Conservation (phyloP, 2,797 vertebrate genomes). For the Lepilemur ruficaudatus region DNA sequence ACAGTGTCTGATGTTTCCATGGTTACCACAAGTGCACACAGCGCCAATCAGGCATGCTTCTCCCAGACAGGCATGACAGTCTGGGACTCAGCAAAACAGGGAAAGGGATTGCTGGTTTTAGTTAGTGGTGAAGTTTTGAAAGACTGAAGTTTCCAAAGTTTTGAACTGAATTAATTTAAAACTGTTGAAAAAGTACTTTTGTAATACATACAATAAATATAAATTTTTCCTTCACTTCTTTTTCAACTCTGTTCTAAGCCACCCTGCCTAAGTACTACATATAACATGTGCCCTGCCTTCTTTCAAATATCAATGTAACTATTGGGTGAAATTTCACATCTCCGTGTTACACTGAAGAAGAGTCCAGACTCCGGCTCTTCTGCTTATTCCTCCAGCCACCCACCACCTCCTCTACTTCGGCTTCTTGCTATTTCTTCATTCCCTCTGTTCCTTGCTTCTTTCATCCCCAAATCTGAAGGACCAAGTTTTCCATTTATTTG, state of each 20-base stretch:
- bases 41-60: background rate
- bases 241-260: background rate
- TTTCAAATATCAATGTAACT: background rate
- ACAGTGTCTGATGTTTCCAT: conserved; percentile 15
- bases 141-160: background rate
- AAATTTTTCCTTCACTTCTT: background rate
- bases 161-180: background rate
- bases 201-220: too few relatives aligned
- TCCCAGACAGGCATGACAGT: background rate
- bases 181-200: background rate
- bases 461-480: background rate
- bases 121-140: background rate
- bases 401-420: background rate
- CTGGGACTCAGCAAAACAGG: background rate
- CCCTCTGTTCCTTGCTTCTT: background rate
- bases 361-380: background rate
- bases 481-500: background rate
- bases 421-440: background rate
- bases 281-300: background rate
- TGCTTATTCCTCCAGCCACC: background rate
- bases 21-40: background rate
- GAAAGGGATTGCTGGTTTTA: background rate
- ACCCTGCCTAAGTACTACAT: background rate
- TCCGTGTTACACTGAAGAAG: background rate
- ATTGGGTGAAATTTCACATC: background rate